Percentiles rank a stretch among this genome's conserved stretches.
Conservation (phyloP, 37 sponge, comb jelly and placozoan genomes). For the Ianthella basta region DNA sequence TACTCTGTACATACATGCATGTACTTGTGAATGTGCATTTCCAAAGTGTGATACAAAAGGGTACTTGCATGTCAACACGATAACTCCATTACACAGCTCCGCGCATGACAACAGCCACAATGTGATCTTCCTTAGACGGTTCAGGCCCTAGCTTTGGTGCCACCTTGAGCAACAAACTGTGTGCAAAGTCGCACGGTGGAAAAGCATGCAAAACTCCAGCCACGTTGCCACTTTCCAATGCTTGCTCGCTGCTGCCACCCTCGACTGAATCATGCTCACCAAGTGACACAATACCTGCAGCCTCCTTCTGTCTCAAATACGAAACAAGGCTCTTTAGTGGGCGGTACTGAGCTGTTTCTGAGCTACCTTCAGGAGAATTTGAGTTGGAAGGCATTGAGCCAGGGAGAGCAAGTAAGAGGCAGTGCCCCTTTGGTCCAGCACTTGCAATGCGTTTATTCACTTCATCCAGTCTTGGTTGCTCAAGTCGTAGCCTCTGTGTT, state of each 20-base stretch:
- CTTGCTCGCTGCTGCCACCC: neutral
- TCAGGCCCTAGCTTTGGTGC: constrained; percentile 77
- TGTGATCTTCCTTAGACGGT: constrained; percentile 91
- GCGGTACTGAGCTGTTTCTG: constrained; percentile 53
- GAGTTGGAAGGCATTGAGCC: constrained; percentile 53
- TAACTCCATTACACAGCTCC: constrained; percentile 65
- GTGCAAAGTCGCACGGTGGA: constrained; percentile 94
- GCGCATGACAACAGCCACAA: constrained; percentile 91
- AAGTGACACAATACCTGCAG: constrained; percentile 93
- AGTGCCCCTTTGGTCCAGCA: constrained; percentile 89
- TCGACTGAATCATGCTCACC: constrained; percentile 20
- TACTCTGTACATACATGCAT: too few relatives aligned
- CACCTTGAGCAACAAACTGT: constrained; percentile 73
- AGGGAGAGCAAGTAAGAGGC: constrained; percentile 87
- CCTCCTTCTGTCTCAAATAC: constrained; percentile 92
- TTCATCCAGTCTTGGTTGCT: constrained; percentile 91
- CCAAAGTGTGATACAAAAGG: constrained; percentile 2
- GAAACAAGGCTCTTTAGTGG: constrained; percentile 90
- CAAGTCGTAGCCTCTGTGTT: constrained; percentile 93
- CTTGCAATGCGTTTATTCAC: constrained; percentile 85
- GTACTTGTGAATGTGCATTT: too few relatives aligned
- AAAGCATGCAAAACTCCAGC: constrained; percentile 93
- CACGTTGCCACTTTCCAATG: constrained; percentile 44
- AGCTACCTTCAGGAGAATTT: neutral
- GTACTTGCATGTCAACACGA: neutral